Base-by-base conservation (phyloP, 1,140 invertebrate genomes). In the Drosophila micromelanica region DNA sequence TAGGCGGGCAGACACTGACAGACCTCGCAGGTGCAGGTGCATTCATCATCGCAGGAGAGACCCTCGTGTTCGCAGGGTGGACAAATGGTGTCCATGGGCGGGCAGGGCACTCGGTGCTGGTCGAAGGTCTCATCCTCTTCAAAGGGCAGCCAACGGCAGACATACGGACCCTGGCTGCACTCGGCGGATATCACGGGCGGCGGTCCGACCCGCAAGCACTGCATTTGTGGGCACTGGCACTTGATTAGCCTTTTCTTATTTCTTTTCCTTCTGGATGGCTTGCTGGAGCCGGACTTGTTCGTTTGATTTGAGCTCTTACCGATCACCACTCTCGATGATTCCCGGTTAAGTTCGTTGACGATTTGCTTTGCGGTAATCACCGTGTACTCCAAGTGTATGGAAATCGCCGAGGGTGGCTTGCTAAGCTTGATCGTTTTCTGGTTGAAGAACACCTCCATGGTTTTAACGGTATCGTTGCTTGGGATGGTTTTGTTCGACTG, bases 111-210 rank as follows among this genome's bases (percentile, higher is more conserved):
- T 9, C 9, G 9, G 12, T 84, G 84, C 12, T 79, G 52, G 5
- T 49, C 17, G 13, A 60, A 77, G 27, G 59, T 42, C 6, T 81
- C 75, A 32, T 82, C 69, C 5, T 73, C 74, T 0, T 72, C 57
- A 23, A 30, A 80, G 15, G 70, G 54, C 27, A 85, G 15, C 90
- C 90, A 91, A 11, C 79, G 82, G 37, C 90, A 91, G 5, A 73
- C 57, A 37, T 75, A 91, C 0, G 90, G 82, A 0, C 90, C 90
- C 45, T 91, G 90, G 46, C 90, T 89, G 15, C 74, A 78, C 15
- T 90, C 90, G 3, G 82, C 87, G 12, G 68, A 73, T 0, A 90
- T 87, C 2, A 67, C 68, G 0, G 80, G 76, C 6, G 60, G 15
- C 11, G 38, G 72, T 5, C 35, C 12, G 32, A 37, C 0, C 32